phyloP scores from a whole-genome alignment of 1,140 invertebrate genomes.

The Euwallacea similis region DNA sequence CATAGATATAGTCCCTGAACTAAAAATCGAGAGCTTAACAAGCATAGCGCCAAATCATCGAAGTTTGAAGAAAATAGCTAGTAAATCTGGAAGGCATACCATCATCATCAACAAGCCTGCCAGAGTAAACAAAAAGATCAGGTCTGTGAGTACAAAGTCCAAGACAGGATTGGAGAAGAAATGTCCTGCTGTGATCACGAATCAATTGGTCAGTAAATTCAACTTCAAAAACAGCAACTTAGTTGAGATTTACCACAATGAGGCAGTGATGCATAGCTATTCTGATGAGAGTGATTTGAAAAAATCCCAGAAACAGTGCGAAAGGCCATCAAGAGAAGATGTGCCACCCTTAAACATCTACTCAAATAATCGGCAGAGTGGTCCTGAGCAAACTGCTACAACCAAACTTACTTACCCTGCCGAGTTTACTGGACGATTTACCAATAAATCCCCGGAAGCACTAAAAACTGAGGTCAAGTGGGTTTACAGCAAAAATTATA shows the following conservation, averaged over 20 bases:
- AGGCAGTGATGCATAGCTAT: constrained; percentile 49
- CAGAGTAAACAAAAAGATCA: constrained; percentile 25
- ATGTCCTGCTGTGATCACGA: constrained; percentile 21
- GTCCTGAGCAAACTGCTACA: neutral
- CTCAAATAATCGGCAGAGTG: neutral
- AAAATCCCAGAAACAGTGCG: constrained; percentile 24
- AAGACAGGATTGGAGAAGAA: constrained; percentile 15
- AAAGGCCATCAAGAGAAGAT: constrained; percentile 17
- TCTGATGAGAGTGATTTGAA: constrained; percentile 45
- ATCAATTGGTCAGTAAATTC: constrained; percentile 12
- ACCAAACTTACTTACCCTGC: neutral
- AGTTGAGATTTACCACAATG: constrained; percentile 59
- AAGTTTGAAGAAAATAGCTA: constrained; percentile 29
- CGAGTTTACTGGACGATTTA: neutral
- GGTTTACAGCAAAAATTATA: constrained; percentile 52
- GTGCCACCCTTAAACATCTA: constrained; percentile 22
- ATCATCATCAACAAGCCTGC: constrained; percentile 19
- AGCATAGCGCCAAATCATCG: constrained; percentile 9
- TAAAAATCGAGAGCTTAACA: constrained; percentile 17
- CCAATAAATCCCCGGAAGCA: constrained; percentile 23
- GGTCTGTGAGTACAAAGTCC: constrained; percentile 4
- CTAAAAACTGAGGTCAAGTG: constrained; percentile 34
- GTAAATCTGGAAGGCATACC: constrained; percentile 14
- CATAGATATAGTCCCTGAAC: constrained; percentile 12
- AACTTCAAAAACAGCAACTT: constrained; percentile 43